A percentile compares a stretch with the other conserved stretches of the same genome.
phyloP scores from a whole-genome alignment of 2,888 invertebrate genomes.

The Hirtodrosophila cameraria region DNA sequence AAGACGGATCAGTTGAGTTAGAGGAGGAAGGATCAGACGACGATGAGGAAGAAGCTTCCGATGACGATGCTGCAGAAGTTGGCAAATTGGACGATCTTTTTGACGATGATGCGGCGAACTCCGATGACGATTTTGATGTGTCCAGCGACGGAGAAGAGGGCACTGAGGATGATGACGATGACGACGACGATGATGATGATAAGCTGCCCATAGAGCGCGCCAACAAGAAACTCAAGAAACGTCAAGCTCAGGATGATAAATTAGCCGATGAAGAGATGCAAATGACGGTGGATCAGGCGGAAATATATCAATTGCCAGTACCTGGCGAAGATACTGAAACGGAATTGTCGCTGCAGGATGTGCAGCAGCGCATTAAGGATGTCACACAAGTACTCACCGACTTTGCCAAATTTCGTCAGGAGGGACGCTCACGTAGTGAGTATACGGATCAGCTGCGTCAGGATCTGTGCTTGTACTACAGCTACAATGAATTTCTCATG shows the following conservation, averaged over 20 bases:
- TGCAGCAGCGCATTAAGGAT: conserved; percentile 96
- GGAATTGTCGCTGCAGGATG: conserved; percentile 90
- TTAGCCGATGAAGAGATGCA: conserved; percentile 92
- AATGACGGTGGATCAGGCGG: conserved; percentile 90
- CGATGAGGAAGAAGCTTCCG: conserved; percentile 53
- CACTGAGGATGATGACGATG: conserved; percentile 75
- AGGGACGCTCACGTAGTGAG: conserved; percentile 90
- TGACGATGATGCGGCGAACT: conserved; percentile 66
- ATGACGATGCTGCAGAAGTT: conserved; percentile 66
- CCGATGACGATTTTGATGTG: conserved; percentile 83
- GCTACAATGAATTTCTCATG: conserved; percentile 98
- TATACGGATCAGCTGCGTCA: conserved; percentile 91
- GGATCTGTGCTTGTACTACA: conserved; percentile 97
- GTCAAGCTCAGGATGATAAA: conserved; percentile 88
- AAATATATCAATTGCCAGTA: conserved; percentile 91
- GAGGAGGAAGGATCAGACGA: conserved; percentile 45
- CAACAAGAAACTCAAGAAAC: conserved; percentile 90
- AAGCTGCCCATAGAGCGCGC: conserved; percentile 94
- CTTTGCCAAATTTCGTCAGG: conserved; percentile 89
- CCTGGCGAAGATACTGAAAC: conserved; percentile 90
- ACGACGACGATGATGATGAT: conserved; percentile 86
- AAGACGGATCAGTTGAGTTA: conserved; percentile 26
- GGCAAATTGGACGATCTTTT: conserved; percentile 80
- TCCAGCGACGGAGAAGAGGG: conserved; percentile 84
- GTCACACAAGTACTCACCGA: conserved; percentile 91